Conservation (phyloP, 2,797 vertebrate genomes). For the Sebastiscus albofasciatus region DNA sequence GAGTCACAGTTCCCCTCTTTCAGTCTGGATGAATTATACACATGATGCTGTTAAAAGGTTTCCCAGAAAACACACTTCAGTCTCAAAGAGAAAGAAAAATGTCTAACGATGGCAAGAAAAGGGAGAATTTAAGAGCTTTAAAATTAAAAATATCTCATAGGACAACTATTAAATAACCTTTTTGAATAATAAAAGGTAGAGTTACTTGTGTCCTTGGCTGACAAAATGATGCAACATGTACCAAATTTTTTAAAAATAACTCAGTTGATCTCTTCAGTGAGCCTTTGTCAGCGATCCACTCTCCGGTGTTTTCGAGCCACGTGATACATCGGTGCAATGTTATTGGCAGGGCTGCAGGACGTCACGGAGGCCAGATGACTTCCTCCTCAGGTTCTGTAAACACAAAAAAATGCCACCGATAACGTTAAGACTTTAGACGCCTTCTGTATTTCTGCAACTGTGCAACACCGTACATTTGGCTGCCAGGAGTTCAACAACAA, state of each 20-base stretch:
- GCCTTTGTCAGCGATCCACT: slow-evolving; percentile 1
- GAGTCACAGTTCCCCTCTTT: slow-evolving; percentile 25
- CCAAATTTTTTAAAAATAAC: neutral
- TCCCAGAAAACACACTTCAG: neutral
- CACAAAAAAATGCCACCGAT: slow-evolving; percentile 9
- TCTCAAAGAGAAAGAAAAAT: neutral
- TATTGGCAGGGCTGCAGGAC: slow-evolving; percentile 74
- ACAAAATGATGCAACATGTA: neutral
- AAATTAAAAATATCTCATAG: neutral
- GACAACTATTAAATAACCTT: neutral
- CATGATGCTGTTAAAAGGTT: neutral
- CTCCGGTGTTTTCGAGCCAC: neutral
- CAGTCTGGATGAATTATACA: neutral
- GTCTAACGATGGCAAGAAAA: slow-evolving; percentile 8
- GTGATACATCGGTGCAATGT: slow-evolving; percentile 1
- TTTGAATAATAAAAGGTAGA: neutral
- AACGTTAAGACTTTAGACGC: neutral
- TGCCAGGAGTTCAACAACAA: neutral
- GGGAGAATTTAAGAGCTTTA: neutral
- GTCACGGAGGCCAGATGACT: slow-evolving; percentile 61
- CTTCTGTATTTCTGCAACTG: neutral
- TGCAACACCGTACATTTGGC: neutral
- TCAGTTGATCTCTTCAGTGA: neutral
- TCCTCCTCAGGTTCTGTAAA: slow-evolving; percentile 80
- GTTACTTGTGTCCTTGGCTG: neutral